phyloP scores from a whole-genome alignment of 2,888 invertebrate species.

The Campoplex capitator region DNA sequence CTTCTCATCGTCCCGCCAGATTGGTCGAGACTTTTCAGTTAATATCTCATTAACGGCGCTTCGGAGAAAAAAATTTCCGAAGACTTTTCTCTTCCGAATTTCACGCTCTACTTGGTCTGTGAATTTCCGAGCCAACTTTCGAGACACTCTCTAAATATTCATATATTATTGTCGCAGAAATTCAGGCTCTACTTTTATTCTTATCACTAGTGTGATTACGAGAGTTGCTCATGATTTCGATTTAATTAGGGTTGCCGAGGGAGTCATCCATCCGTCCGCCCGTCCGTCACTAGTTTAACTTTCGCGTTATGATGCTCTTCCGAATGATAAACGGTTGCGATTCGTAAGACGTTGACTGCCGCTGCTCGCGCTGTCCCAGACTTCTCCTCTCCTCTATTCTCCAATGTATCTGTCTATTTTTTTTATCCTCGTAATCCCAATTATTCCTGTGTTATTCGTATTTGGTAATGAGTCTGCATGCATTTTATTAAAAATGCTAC shows the following conservation, averaged over 20 bases:
- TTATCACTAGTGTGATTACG: conserved; percentile 33
- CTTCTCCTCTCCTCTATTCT: conserved; percentile 66
- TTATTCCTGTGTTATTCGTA: conserved; percentile 30
- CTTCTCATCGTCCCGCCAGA: neutral
- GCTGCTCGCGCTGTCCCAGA: conserved; percentile 85
- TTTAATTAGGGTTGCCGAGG: conserved; percentile 31
- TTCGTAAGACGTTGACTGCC: conserved; percentile 85
- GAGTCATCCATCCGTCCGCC: conserved; percentile 66
- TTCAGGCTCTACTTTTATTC: conserved; percentile 29
- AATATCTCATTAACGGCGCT: neutral
- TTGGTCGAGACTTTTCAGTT: neutral
- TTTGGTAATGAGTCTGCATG: conserved; percentile 7
- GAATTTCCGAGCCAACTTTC: neutral
- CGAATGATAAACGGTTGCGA: conserved; percentile 68
- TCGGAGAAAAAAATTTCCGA: neutral
- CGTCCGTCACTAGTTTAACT: conserved; percentile 64
- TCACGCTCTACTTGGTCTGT: neutral
- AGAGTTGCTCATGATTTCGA: conserved; percentile 1
- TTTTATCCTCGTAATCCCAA: conserved; percentile 57
- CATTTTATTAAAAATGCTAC: conserved; percentile 46
- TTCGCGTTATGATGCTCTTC: conserved; percentile 43
- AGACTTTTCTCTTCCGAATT: neutral
- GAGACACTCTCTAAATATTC: neutral
- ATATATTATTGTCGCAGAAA: conserved; percentile 20
- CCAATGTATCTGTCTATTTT: conserved; percentile 12